These are phyloP conservation scores for Onychostruthus taczanowskii DNA, from an alignment of 2,113 vertebrate genomes.

Conservation along the genomic window DNA sequence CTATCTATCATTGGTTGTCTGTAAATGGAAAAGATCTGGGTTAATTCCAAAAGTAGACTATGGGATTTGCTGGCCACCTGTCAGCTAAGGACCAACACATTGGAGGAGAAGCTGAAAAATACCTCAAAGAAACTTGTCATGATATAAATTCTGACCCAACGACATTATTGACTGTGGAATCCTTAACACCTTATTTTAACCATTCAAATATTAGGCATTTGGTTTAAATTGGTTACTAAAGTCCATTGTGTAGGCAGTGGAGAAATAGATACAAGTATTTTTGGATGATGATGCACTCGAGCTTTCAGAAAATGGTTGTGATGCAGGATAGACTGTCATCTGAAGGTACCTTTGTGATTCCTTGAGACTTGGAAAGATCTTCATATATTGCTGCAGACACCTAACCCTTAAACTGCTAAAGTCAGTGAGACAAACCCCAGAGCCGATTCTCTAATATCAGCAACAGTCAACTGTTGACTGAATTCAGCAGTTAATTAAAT, in stretches of 20 bases:
- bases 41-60: background rate
- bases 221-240: background rate
- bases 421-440: background rate
- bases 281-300: background rate
- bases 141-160: background rate
- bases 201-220: background rate
- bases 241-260: background rate
- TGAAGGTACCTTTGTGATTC: background rate
- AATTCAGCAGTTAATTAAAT: background rate
- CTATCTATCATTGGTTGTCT: background rate
- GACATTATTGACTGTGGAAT: background rate
- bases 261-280: background rate
- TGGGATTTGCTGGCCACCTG: background rate
- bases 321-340: background rate
- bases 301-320: background rate
- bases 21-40: background rate
- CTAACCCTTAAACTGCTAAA: background rate
- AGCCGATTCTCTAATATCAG: background rate
- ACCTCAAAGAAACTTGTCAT: background rate
- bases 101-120: background rate
- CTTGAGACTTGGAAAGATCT: background rate
- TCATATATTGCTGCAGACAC: background rate
- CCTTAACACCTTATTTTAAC: background rate
- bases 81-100: background rate
- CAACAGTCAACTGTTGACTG: background rate